Conservation (phyloP, 2,888 invertebrate genomes). For the Theretra japonica region DNA sequence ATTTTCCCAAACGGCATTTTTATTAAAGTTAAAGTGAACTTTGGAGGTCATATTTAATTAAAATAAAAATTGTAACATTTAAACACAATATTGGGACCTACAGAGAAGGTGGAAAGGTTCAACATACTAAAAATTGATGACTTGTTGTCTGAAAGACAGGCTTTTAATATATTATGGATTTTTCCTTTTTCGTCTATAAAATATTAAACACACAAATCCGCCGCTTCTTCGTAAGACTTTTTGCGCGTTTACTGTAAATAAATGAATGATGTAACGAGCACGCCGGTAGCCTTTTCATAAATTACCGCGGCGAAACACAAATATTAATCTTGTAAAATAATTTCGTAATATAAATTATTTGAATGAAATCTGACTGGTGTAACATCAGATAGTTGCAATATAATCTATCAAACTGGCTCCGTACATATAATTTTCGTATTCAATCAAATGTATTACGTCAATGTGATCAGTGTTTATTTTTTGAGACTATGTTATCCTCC, state of each 20-base stretch:
- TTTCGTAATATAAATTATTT: conserved; percentile 6
- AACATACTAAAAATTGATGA: too few relatives aligned
- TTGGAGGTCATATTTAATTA: too few relatives aligned
- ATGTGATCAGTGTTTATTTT: too few relatives aligned
- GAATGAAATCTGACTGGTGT: conserved; percentile 6
- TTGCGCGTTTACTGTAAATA: neutral
- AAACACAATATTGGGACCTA: too few relatives aligned
- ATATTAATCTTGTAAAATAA: conserved; percentile 5
- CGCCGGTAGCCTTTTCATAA: neutral
- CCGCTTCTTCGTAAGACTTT: neutral
- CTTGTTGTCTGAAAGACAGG: too few relatives aligned
- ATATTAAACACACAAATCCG: neutral
- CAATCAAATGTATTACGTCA: neutral
- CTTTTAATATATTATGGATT: neutral
- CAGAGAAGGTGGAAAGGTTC: too few relatives aligned
- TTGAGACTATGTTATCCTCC: too few relatives aligned
- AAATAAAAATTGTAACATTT: too few relatives aligned
- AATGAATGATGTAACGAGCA: conserved; percentile 6
- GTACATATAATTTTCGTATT: too few relatives aligned
- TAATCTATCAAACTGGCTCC: neutral
- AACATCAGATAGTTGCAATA: conserved; percentile 6
- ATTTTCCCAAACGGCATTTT: too few relatives aligned
- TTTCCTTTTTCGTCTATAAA: neutral
- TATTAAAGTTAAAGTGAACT: too few relatives aligned
- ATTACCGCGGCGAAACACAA: conserved; percentile 1